Evolutionary conservation across 2,888 invertebrate species (phyloP).

Genomic region (Ophion slaviceki): DNA sequence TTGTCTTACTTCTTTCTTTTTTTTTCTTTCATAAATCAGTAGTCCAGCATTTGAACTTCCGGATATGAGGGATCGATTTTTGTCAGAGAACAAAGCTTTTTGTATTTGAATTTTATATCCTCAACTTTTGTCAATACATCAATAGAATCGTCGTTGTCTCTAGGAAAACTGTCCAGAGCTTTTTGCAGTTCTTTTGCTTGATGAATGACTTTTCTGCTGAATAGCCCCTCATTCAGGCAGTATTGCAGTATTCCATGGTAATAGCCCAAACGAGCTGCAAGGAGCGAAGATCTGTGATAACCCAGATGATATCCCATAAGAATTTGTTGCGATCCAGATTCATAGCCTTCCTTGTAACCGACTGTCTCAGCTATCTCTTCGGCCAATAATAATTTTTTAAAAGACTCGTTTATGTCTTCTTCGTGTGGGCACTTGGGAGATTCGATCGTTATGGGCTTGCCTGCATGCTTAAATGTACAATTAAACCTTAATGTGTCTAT

Average conservation of each 20-base stretch:
- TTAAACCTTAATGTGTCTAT: not conserved
- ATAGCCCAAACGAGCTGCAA: constrained; percentile 91
- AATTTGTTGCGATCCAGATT: constrained; percentile 85
- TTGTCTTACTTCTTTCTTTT: not conserved
- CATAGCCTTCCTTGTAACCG: constrained; percentile 89
- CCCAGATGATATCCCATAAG: constrained; percentile 90
- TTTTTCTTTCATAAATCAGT: constrained; percentile 82
- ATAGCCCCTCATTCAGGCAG: constrained; percentile 80
- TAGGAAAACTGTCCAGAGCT: constrained; percentile 88
- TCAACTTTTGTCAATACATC: constrained; percentile 88
- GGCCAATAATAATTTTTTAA: constrained; percentile 88
- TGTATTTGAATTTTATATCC: constrained; percentile 88
- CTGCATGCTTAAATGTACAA: constrained; percentile 25
- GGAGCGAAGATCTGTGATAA: constrained; percentile 90
- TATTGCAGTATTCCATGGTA: constrained; percentile 87
- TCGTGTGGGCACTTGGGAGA: constrained; percentile 50
- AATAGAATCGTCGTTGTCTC: constrained; percentile 86
- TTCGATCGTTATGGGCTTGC: constrained; percentile 40
- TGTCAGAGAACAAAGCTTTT: constrained; percentile 88
- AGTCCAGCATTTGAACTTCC: constrained; percentile 86
- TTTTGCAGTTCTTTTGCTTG: constrained; percentile 86
- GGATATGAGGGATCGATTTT: constrained; percentile 86
- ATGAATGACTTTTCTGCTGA: constrained; percentile 85
- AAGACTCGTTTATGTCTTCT: constrained; percentile 90
- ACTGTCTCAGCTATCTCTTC: constrained; percentile 88